These are phyloP conservation scores for Rhopalosiphum padi DNA, from an alignment of 1,140 invertebrate species.

Conservation along the genomic window DNA sequence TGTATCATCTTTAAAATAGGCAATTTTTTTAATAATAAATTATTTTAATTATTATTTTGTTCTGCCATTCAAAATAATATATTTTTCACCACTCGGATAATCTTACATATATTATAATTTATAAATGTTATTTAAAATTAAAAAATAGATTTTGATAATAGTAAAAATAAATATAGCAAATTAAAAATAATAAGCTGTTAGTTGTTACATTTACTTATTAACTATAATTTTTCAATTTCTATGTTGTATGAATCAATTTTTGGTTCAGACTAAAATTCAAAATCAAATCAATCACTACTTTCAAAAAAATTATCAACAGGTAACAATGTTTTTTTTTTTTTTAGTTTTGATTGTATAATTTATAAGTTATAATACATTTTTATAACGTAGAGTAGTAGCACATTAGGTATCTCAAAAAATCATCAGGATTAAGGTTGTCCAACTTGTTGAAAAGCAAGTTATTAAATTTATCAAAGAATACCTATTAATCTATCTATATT, in stretches of 20 bases:
- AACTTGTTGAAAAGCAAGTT: background rate
- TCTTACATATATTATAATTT: too few species aligned
- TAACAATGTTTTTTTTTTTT: background rate
- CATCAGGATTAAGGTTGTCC: background rate
- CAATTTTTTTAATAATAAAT: background rate
- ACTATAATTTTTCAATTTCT: background rate
- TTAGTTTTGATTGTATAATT: background rate
- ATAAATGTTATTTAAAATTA: too few species aligned
- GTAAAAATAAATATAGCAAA: too few species aligned
- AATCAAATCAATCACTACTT: background rate
- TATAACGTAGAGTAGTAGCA: background rate
- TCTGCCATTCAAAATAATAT: background rate
- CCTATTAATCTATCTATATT: background rate
- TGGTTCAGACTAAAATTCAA: background rate
- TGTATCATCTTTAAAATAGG: background rate
- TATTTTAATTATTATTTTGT: too few species aligned
- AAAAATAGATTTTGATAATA: too few species aligned
- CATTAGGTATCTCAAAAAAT: background rate
- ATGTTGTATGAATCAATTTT: background rate
- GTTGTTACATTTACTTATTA: background rate
- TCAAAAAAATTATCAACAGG: background rate
- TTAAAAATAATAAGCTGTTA: background rate
- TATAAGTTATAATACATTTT: background rate
- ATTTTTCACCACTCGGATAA: background rate
- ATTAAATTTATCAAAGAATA: background rate